phyloP scores from a whole-genome alignment of 2,888 invertebrate species.

The Trichopoda pennipes region DNA sequence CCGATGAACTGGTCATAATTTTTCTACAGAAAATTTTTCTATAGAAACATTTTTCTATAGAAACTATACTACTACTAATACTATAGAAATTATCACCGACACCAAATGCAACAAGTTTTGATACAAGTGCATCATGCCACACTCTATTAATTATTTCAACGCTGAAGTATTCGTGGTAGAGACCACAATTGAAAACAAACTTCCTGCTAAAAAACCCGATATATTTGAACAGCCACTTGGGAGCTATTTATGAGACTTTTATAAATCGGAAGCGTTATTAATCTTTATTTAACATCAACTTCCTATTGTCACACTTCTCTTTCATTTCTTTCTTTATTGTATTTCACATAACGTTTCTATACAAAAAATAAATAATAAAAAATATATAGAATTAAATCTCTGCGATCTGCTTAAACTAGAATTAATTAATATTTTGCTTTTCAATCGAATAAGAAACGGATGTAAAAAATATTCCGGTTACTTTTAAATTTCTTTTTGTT shows the following conservation, averaged over 20 bases:
- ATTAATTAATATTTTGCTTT: neutral
- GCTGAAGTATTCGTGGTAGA: too few relatives aligned
- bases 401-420: neutral
- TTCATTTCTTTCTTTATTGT: neutral
- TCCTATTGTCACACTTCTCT: slow-evolving; percentile 21
- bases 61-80: too few relatives aligned
- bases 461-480: neutral
- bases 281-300: slow-evolving; percentile 26
- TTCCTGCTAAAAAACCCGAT: too few relatives aligned
- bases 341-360: slow-evolving; percentile 27
- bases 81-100: too few relatives aligned
- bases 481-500: neutral
- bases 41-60: too few relatives aligned
- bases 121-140: too few relatives aligned
- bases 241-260: slow-evolving; percentile 29
- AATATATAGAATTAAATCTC: neutral
- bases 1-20: too few relatives aligned
- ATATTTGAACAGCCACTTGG: slow-evolving; percentile 1
- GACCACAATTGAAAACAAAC: too few relatives aligned
- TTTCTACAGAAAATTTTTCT: too few relatives aligned
- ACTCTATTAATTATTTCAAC: too few relatives aligned
- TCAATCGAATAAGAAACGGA: slow-evolving; percentile 11
- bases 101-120: too few relatives aligned
- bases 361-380: too few relatives aligned
- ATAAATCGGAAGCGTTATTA: slow-evolving; percentile 52